Evolutionary conservation across 92 coral and sea anemone genomes (phyloP).

Genomic region (Muricea muricata): DNA sequence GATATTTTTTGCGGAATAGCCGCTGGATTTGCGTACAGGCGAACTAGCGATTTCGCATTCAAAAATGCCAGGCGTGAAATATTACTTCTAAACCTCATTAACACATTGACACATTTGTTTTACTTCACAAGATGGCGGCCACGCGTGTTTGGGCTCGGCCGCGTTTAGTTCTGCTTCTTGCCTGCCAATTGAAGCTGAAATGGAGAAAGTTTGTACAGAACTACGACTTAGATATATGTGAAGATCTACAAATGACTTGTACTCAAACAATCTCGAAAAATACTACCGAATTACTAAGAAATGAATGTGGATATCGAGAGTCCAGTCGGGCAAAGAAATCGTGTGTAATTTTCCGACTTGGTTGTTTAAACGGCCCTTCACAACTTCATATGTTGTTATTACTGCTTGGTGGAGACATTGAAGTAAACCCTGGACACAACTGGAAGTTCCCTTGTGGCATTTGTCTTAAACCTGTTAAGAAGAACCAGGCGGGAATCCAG

Average conservation of each 20-base stretch:
- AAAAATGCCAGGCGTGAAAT: too few relatives aligned
- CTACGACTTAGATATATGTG: not conserved
- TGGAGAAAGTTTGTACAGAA: not conserved
- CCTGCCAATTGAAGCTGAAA: not conserved
- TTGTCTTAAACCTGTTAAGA: slow-evolving; percentile 60
- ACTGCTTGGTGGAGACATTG: not conserved
- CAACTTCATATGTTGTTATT: not conserved
- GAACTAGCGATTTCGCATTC: too few relatives aligned
- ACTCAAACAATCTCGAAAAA: not conserved
- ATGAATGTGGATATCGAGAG: not conserved
- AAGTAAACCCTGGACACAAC: not conserved
- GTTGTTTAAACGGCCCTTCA: not conserved
- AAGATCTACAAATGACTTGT: not conserved
- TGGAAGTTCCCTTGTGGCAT: slow-evolving; percentile 61
- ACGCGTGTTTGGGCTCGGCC: not conserved
- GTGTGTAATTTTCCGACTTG: not conserved
- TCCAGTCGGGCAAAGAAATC: not conserved
- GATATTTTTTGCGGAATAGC: too few relatives aligned
- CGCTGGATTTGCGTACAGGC: too few relatives aligned
- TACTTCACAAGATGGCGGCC: not conserved
- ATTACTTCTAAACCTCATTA: too few relatives aligned
- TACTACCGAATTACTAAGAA: not conserved
- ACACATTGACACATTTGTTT: too few relatives aligned
- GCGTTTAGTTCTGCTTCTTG: not conserved
- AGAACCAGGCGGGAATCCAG: slow-evolving; percentile 66